phyloP scores from a whole-genome alignment of 2,888 invertebrate genomes.

The Ophion slaviceki region DNA sequence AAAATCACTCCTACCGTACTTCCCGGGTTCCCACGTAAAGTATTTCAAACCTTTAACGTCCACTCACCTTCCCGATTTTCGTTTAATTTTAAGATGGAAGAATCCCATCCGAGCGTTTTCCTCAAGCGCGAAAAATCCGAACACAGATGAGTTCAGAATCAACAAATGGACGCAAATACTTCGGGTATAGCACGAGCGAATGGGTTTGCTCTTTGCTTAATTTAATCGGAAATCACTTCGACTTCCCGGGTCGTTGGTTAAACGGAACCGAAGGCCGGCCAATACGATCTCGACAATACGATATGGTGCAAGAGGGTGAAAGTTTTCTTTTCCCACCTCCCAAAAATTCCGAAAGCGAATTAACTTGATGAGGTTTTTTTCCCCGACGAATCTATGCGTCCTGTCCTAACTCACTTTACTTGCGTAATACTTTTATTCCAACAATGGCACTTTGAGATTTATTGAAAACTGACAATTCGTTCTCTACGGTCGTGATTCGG shows the following conservation, averaged over 20 bases:
- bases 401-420: neutral
- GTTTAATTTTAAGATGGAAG: neutral
- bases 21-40: neutral
- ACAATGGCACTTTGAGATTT: neutral
- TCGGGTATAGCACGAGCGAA: conserved; percentile 14
- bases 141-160: neutral
- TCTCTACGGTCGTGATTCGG: no score
- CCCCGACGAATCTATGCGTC: neutral
- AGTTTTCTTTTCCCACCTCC: conserved; percentile 2
- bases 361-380: neutral
- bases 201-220: conserved; percentile 62
- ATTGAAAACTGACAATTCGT: no score
- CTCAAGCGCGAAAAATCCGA: neutral
- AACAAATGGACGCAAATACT: neutral
- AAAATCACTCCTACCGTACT: neutral
- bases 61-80: neutral
- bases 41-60: neutral
- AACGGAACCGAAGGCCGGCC: conserved; percentile 32
- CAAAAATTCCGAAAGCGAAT: neutral
- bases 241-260: conserved; percentile 41
- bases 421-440: neutral
- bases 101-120: neutral
- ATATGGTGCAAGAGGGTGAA: neutral
- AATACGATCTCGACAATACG: neutral
- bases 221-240: conserved; percentile 58